Evolutionary conservation across 2,888 invertebrate species (phyloP), one percentile per base, ranked within the genome.

Genomic region (Acanthococcus lagerstroemiae): DNA sequence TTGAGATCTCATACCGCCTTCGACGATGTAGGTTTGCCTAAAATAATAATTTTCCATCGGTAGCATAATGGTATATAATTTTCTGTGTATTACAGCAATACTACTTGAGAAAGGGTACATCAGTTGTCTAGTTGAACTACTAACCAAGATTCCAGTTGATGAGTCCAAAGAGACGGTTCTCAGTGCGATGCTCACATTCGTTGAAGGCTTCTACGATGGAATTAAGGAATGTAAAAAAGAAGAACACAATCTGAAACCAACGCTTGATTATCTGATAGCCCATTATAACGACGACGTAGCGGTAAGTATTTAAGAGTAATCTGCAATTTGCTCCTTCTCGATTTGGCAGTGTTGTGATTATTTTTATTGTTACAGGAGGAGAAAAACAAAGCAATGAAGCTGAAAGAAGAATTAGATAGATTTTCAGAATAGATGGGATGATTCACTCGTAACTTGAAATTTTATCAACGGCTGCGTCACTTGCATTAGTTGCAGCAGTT

Each of bases 161-260:
- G 63, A 63, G 19, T 52, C 63, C n/a, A 63, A 63, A 63, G 63
- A 63, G 54, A 63, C 63, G 1, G 63, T 63, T 37, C 44, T 63
- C 25, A 54, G 54, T 5, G 54, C 63, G 5, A 63, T 63, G 63
- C 15, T 63, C 4, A 54, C 63, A n/a, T 26, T 55, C 26, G 52
- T 63, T 21, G 63, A 63, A 37, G 63, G 54, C 1, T 63, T 52
- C 44, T 63, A 63, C 54, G 63, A 63, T 37, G 54, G 52, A 17
- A 52, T 54, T 21, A 30, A 50, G 22, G 63, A 63, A 54, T 63
- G 54, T 52, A 63, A 52, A 52, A 63, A 63, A 54, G 63, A 54
- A 24, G 54, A 63, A 24, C 44, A 54, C 24, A 63, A 63, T 54
- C 37, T 63, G 54, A 63, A 24, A 24, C 52, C 63, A 3, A 63